Conservation (phyloP, 2,113 vertebrate species). For the Daboia siamensis region DNA sequence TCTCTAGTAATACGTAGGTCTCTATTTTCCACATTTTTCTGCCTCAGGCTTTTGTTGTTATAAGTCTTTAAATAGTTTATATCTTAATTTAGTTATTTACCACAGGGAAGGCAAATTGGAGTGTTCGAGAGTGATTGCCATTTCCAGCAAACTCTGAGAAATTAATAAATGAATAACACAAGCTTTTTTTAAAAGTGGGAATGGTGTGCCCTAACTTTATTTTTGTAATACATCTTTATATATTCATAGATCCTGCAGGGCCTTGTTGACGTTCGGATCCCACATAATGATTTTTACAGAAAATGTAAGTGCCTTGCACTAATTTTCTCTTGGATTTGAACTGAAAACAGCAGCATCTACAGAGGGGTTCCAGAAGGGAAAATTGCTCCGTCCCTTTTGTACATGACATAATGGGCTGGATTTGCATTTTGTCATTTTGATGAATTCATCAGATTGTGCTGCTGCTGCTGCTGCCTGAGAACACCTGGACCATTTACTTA, state of each 20-base stretch:
- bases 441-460: neutral
- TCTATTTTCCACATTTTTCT: neutral
- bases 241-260: conserved; percentile 83
- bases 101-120: neutral
- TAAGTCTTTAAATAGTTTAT: neutral
- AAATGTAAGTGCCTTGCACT: conserved; percentile 73
- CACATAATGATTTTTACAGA: conserved; percentile 88
- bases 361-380: neutral
- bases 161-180: neutral
- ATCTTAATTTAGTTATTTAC: neutral
- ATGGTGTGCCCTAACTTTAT: neutral
- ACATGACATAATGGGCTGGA: neutral
- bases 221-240: conserved; percentile 37
- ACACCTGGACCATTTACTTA: neutral
- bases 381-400: neutral
- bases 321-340: neutral
- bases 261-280: conserved; percentile 84
- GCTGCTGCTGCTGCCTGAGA: neutral
- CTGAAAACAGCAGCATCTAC: neutral
- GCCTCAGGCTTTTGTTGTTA: neutral
- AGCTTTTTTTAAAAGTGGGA: neutral
- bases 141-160: neutral
- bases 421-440: neutral
- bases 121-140: neutral
- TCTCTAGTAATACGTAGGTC: neutral